Base-by-base conservation (phyloP, 2,113 vertebrate genomes). In the Heliornis fulica region DNA sequence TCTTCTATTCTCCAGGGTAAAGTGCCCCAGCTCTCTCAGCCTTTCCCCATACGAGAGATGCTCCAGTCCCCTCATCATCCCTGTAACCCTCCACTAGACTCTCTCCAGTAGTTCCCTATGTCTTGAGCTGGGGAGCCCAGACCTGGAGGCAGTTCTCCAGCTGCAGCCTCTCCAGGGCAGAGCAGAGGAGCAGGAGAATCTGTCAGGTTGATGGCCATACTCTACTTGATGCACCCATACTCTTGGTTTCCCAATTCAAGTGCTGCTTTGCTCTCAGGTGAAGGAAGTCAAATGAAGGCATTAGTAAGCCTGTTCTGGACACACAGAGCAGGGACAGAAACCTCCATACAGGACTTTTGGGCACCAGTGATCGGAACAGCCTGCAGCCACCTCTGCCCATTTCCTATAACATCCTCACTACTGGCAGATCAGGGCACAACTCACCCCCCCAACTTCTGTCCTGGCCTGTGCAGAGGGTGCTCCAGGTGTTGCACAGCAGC, bases 381-480 rank as follows among this genome's bases (percentile, higher is more conserved):
- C 18, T 2, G 0, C 16, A 71, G 25, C n/a, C 4, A 0, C 41
- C 22, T 29, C 57, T 61, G n/a, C 5, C 8, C 41, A 3, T 1
- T 31, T 31, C 46, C 29, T 40, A 41, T 53, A 63, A 3, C 17
- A n/a, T 13, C 41, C 46, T 11, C 5, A 21, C 46, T 48, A 61
- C 5, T 1, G 7, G 28, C 19, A 77, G 34, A 43, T 3, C 29
- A 26, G 9, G 29, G 17, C 2, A 21, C 19, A 51, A 48, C n/a
- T n/a, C n/a, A 29, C 5, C 8, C 9, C 6, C 11, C 4, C 9
- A 3, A 5, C 10, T 5, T 15, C 11, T 26, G 29, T 71, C 32
- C 26, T 69, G 12, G 6, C 40, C 10, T 1, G 1, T 14, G 59
- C 1, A 85, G 60, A 61, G 8, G 20, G 28, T 51, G 50, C 22